These are phyloP conservation scores for Drosophila punjabiensis DNA, from an alignment of 1,140 invertebrate genomes.

Conservation along the genomic window DNA sequence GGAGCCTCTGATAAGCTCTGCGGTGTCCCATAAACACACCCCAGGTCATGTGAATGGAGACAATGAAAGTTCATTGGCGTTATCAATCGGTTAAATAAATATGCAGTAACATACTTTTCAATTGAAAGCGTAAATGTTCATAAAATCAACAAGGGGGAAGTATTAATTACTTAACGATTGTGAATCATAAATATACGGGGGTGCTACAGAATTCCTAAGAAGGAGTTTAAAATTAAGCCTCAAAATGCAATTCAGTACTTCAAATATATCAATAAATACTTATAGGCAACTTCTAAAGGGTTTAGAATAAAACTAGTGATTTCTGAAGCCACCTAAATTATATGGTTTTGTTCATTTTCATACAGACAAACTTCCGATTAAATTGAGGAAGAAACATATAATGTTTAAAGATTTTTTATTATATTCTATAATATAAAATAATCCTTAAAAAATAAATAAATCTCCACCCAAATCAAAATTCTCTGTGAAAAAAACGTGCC, in stretches of 20 bases:
- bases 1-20: conserved; percentile 29
- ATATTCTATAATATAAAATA: neutral
- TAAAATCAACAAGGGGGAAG: neutral
- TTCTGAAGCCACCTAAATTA: no score
- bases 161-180: conserved; percentile 12
- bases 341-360: no score
- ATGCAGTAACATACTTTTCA: conserved; percentile 11
- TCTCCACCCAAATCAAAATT: neutral
- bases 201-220: no score
- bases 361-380: neutral
- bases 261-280: no score
- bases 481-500: conserved; percentile 1
- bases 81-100: conserved; percentile 14
- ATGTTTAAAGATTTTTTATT: neutral
- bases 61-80: neutral
- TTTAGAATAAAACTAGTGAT: no score
- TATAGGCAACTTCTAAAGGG: no score
- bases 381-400: neutral
- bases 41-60: conserved; percentile 48
- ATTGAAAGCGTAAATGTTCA: neutral
- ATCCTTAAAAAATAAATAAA: neutral
- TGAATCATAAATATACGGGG: conserved; percentile 2
- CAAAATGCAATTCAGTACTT: no score
- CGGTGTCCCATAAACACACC: conserved; percentile 36
- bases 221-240: no score